Base-by-base conservation (phyloP, 2,797 vertebrate species). In the Anabas testudineus region DNA sequence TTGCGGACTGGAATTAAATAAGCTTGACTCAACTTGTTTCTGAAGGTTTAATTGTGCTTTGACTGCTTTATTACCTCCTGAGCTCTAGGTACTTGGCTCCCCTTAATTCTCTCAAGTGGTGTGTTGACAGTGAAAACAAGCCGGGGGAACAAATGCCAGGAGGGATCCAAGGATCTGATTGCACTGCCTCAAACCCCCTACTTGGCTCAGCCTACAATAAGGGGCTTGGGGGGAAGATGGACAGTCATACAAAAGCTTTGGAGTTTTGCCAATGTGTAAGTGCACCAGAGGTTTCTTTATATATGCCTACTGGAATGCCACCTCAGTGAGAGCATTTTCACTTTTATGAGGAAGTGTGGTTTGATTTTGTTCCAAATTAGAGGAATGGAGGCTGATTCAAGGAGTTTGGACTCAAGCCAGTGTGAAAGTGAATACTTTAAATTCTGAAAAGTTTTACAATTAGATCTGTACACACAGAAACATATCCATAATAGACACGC, bases 71-170 rank as follows among this genome's bases (percentile, higher is more conserved):
- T 90, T 88, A 83, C 80, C 84, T 82, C 78, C 86, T 86, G 90
- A 87, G 82, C 83, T 82, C 51, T 78, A 87, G 85, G 86, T 90
- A 89, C 91, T 91, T 87, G 87, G 86, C 85, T 83, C 81, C 76
- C 64, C 87, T 87, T 89, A 85, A 87, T 88, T 89, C 84, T 87
- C 90, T 92, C 88, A 89, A 93, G 92, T 93, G 91, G 72, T 78
- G 74, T 91, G 91, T 91, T 93, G 93, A 93, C 91, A 92, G 91
- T 88, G 82, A 90, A 93, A 93, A 91, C 91, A 91, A 88, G 83
- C 56, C 15, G 24, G 56, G 67, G 68, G 82, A 86, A 84, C 78
- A 82, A 80, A 81, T 14, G 79, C 74, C 78, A 46, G 76, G 71
- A 80, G 89, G 82, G 89, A 88, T 86, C 85, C 76, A 48, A 64